Conservation (phyloP, 2,113 vertebrate genomes). For the Takifugu flavidus region DNA sequence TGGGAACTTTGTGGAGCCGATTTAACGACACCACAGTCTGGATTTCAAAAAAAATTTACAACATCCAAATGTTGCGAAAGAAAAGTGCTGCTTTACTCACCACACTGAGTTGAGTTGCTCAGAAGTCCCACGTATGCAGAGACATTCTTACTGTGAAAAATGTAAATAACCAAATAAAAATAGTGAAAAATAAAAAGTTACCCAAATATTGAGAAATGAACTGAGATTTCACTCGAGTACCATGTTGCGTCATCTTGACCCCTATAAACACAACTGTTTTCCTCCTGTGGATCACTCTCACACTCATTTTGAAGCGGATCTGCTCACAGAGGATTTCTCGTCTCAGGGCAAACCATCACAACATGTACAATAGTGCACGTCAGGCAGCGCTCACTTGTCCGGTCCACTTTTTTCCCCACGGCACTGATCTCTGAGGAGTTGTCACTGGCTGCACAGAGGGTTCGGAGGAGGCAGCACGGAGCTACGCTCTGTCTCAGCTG, state of each 20-base stretch:
- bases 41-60: too few species aligned
- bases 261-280: slow-evolving; percentile 32
- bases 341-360: background rate
- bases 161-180: background rate
- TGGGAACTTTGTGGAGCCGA: background rate
- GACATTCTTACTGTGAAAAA: slow-evolving; percentile 32
- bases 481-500: slow-evolving; percentile 10
- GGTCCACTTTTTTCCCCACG: slow-evolving; percentile 36
- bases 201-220: background rate
- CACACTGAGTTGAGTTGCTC: slow-evolving; percentile 20
- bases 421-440: slow-evolving; percentile 18
- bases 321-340: slow-evolving; percentile 32
- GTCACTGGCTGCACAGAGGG: slow-evolving; percentile 32
- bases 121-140: slow-evolving; percentile 7
- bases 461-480: slow-evolving; percentile 56
- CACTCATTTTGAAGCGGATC: slow-evolving; percentile 16
- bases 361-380: background rate
- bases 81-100: slow-evolving; percentile 27
- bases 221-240: slow-evolving; percentile 21
- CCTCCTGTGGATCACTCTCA: background rate
- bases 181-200: background rate
- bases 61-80: too few species aligned
- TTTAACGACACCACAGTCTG: background rate
- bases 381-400: slow-evolving; percentile 43
- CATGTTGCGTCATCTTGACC: slow-evolving; percentile 27